Evolutionary conservation across 1,140 invertebrate genomes (phyloP), one percentile per base, ranked within the genome.

Genomic region (Anastrepha obliqua): DNA sequence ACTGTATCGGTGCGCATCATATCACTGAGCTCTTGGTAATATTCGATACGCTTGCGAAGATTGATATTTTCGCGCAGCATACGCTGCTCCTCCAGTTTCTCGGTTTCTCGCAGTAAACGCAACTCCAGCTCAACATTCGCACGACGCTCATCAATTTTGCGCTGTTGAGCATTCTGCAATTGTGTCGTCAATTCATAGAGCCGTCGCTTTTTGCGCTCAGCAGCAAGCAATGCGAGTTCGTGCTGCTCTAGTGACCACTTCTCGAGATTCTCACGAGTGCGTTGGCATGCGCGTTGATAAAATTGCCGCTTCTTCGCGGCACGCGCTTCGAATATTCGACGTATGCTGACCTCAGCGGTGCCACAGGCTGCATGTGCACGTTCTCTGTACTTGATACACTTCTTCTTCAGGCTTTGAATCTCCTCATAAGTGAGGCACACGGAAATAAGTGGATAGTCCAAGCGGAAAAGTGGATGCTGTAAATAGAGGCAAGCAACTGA

Each of bases 401-500:
- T 8, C 58, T 86, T 1, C 87, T 86, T 11, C 87, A 92, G 88
- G 2, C 89, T 55, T 4, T 87, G 85, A 2, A 93, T 87, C 74
- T 93, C 88, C 2, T 90, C 87, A 42, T 91, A 89, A 0, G 91
- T 88, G 1, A 93, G 58, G 20, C 92, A 93, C 0, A 93, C 89
- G 1, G 87, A 60, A 44, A 93, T 86, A 8, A 87, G 51, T 0
- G 92, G 93, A 59, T 89, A 89, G 3, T 90, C 70, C 8, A 90
- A 85, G 1, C 87, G 87, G 9, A 92, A 92, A 1, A 93, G 44
- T 8, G 89, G 87, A 60, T 93, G 92, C 92, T 93, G 55, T 67
- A 7, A 65, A 20, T 17, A 55, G 29, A 29, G 29, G 29, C 29
- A 29, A 29, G 29, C 29, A 29, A 29, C 29, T 29, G 29, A 29